phyloP scores from a whole-genome alignment of 2,113 vertebrate species.

The Misgurnus mizolepis region DNA sequence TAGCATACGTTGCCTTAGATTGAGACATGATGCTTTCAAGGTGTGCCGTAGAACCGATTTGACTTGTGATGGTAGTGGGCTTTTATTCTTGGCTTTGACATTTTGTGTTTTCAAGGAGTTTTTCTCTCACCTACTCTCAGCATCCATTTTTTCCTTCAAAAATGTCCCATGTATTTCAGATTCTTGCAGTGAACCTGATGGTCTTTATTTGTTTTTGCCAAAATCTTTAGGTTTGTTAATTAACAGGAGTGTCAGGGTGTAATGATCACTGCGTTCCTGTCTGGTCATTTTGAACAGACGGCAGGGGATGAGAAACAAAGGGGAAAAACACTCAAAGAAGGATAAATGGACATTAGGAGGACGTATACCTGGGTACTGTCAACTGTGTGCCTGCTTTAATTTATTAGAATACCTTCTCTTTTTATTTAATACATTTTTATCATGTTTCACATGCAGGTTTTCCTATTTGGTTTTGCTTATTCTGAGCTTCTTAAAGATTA shows the following conservation, averaged over 20 bases:
- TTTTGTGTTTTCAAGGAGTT: slow-evolving; percentile 26
- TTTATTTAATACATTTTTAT: no score
- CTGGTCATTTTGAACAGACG: slow-evolving; percentile 38
- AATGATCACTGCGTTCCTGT: slow-evolving; percentile 43
- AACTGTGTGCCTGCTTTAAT: no score
- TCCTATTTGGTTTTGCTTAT: no score
- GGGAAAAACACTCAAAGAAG: neutral
- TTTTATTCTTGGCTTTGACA: slow-evolving; percentile 18
- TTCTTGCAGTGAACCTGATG: slow-evolving; percentile 41
- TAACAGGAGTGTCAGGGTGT: slow-evolving; percentile 45
- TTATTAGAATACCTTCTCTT: no score
- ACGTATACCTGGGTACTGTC: no score
- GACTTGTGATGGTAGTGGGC: slow-evolving; percentile 18
- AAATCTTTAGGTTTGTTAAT: slow-evolving; percentile 47
- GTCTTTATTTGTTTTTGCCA: slow-evolving; percentile 46
- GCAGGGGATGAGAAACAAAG: slow-evolving; percentile 24
- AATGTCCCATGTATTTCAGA: slow-evolving; percentile 13
- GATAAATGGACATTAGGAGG: neutral
- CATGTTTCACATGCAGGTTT: no score
- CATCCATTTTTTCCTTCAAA: neutral
- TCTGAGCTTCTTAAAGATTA: no score
- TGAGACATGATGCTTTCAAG: neutral
- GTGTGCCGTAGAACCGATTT: neutral
- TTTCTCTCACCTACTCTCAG: slow-evolving; percentile 2
- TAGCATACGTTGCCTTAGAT: slow-evolving; percentile 9